Percentiles rank a stretch among this genome's conserved stretches.
Evolutionary conservation across 2,113 vertebrate genomes (phyloP).

Genomic region (Pluvianellus socialis): DNA sequence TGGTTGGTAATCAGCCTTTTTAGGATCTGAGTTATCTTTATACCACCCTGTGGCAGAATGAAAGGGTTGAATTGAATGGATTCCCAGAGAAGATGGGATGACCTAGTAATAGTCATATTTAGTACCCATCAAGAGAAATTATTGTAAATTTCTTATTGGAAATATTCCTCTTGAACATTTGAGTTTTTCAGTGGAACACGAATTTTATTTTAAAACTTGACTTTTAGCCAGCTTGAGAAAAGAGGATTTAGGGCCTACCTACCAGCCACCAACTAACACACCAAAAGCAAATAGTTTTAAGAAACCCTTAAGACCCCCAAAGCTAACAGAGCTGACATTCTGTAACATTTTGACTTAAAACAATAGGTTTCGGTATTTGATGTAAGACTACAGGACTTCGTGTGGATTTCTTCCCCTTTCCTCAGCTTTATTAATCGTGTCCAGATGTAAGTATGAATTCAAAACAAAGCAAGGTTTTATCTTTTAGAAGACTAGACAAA

Average conservation of each 20-base stretch:
- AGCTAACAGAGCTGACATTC: background rate
- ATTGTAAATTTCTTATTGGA: background rate
- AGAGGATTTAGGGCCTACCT: background rate
- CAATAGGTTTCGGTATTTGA: background rate
- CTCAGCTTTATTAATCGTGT: background rate
- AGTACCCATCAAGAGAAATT: background rate
- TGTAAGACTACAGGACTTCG: background rate
- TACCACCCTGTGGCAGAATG: background rate
- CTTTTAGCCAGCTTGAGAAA: background rate
- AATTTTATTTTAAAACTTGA: background rate
- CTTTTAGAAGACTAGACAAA: background rate
- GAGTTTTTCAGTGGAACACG: background rate
- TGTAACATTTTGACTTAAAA: background rate
- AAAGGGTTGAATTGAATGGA: background rate
- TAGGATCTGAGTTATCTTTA: background rate
- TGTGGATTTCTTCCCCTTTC: background rate
- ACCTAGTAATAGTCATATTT: background rate
- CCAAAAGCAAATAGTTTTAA: background rate
- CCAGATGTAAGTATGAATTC: background rate
- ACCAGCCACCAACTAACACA: background rate
- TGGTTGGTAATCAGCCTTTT: background rate
- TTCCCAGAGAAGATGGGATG: background rate
- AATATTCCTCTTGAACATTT: background rate
- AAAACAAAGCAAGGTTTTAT: background rate
- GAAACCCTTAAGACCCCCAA: background rate